A percentile compares a stretch with the other conserved stretches of the same genome.
phyloP scores from a whole-genome alignment of 2,888 invertebrate species.

The Seira ritae region DNA sequence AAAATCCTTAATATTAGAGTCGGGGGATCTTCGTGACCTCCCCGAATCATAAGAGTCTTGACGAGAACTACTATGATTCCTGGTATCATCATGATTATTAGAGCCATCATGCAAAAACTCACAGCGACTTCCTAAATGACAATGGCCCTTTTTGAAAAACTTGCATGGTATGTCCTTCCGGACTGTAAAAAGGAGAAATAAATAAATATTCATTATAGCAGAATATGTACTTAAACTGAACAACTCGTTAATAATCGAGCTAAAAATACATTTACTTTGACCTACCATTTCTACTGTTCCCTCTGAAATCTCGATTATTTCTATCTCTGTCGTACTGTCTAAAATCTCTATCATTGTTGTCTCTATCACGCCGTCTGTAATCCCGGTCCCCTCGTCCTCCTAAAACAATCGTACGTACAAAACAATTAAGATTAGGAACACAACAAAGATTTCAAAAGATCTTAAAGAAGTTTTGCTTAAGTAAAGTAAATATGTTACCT shows the following conservation, averaged over 20 bases:
- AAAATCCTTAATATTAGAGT: conserved; percentile 1
- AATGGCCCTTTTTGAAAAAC: conserved; percentile 87
- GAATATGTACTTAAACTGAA: too few species aligned
- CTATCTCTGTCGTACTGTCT: conserved; percentile 70
- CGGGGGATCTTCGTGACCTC: conserved; percentile 24
- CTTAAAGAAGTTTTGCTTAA: not conserved
- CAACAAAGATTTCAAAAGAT: not conserved
- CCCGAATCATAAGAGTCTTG: conserved; percentile 23
- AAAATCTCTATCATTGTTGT: conserved; percentile 42
- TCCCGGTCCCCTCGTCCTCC: conserved; percentile 53
- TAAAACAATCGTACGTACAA: too few species aligned
- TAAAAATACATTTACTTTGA: too few species aligned
- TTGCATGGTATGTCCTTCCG: conserved; percentile 79
- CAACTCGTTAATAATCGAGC: too few species aligned
- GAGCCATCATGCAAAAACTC: conserved; percentile 85
- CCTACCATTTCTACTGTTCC: conserved; percentile 78
- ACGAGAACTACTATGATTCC: not conserved
- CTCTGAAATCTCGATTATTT: conserved; percentile 74
- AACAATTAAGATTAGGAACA: too few species aligned
- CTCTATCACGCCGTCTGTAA: conserved; percentile 51
- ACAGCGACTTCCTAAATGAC: conserved; percentile 88
- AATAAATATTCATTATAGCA: too few species aligned
- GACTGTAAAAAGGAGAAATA: conserved; percentile 55
- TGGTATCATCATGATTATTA: conserved; percentile 17
- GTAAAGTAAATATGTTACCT: conserved; percentile 54